A percentile compares a stretch with the other conserved stretches of the same genome.
Conservation (phyloP, 1,140 invertebrate species). For the Copidosoma floridanum region DNA sequence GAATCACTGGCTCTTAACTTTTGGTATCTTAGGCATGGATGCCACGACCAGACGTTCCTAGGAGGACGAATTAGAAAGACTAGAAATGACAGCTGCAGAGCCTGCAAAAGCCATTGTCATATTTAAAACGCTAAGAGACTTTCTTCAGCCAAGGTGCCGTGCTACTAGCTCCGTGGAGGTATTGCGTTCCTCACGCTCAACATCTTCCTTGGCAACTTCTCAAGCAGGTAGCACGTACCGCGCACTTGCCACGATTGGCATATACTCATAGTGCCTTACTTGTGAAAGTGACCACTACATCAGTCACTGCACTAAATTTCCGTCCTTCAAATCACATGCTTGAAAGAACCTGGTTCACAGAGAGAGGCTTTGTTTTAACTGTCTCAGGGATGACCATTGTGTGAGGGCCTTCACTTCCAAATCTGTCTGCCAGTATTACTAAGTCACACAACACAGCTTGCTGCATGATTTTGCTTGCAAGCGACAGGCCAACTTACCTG, state of each 20-base stretch:
- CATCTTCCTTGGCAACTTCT: neutral
- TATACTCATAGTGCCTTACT: neutral
- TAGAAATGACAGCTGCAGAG: neutral
- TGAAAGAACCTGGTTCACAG: neutral
- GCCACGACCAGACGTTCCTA: neutral
- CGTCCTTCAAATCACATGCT: neutral
- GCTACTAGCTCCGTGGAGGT: neutral
- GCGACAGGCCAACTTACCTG: neutral
- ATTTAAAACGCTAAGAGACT: neutral
- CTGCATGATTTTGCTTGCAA: neutral
- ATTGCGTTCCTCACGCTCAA: neutral
- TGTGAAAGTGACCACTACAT: neutral
- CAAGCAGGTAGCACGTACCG: too few relatives aligned
- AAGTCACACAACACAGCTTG: neutral
- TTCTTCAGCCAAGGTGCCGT: neutral
- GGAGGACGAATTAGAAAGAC: neutral
- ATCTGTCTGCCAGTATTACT: neutral
- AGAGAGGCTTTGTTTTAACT: neutral
- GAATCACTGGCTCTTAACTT: neutral
- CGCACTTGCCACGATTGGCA: neutral
- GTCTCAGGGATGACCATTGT: neutral
- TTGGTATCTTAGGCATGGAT: neutral
- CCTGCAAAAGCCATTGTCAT: neutral
- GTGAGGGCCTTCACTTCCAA: neutral
- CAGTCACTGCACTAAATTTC: neutral